These are phyloP conservation scores for Leptonema lineaticorne DNA, from an alignment of 1,140 invertebrate species.

Conservation along the genomic window DNA sequence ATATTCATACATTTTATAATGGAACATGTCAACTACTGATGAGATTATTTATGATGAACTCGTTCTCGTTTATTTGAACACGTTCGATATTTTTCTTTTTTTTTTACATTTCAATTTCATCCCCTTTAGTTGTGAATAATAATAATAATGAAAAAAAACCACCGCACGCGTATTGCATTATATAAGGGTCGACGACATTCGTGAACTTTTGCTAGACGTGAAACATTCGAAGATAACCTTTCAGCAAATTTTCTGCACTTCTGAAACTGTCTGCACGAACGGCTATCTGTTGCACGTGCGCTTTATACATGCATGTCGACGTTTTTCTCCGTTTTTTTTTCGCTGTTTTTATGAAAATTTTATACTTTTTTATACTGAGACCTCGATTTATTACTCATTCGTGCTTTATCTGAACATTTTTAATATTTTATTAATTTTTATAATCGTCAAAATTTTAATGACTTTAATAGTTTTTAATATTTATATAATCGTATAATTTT, in stretches of 20 bases:
- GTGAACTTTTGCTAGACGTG: conserved; percentile 3
- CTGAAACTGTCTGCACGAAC: neutral
- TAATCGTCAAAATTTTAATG: no score
- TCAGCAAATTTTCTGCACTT: conserved; percentile 18
- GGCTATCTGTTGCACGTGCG: conserved; percentile 9
- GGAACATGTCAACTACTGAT: no score
- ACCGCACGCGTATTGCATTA: conserved; percentile 1
- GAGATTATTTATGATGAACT: conserved; percentile 11
- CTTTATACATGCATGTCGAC: neutral
- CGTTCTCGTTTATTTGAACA: neutral
- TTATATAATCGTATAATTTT: no score
- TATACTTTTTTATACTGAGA: no score
- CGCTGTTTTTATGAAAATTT: no score
- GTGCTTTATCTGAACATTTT: no score
- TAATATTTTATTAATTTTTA: no score
- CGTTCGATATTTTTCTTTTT: neutral
- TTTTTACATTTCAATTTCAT: neutral
- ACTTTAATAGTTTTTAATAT: no score
- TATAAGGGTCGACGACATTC: conserved; percentile 18
- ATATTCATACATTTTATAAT: neutral
- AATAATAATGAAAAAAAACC: neutral
- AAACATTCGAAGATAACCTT: conserved; percentile 11
- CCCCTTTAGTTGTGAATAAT: neutral
- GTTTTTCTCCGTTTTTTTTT: no score
- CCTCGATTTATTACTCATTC: no score